Percentiles rank a stretch among this genome's conserved stretches.
phyloP scores from a whole-genome alignment of 2,888 invertebrate genomes.

The Strigamia maritima region DNA sequence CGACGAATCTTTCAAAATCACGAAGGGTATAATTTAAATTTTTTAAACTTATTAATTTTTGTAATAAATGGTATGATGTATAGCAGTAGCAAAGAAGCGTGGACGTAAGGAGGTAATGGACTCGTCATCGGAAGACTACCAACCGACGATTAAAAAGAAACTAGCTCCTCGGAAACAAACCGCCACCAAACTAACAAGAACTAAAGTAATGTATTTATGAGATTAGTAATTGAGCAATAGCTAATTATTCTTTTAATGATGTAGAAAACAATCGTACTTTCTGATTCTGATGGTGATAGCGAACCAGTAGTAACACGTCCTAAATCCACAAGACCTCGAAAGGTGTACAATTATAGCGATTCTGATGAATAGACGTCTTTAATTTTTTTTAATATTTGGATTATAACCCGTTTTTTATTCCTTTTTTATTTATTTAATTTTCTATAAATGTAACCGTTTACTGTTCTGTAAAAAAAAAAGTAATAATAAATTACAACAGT shows the following conservation, averaged over 20 bases:
- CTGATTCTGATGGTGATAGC: not conserved
- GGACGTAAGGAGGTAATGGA: not conserved
- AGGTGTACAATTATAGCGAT: not conserved
- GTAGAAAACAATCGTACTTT: not conserved
- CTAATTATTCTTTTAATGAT: not conserved
- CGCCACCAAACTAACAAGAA: not conserved
- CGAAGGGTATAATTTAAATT: not conserved
- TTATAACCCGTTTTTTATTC: too few relatives aligned
- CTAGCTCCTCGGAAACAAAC: not conserved
- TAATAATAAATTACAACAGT: too few relatives aligned
- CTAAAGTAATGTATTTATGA: not conserved
- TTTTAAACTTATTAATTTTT: not conserved
- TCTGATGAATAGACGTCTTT: not conserved
- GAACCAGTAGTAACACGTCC: not conserved
- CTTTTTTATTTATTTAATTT: too few relatives aligned
- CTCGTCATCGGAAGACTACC: not conserved
- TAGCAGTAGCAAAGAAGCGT: not conserved
- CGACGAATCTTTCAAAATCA: not conserved
- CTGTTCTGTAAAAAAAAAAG: too few relatives aligned
- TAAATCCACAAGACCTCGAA: not conserved
- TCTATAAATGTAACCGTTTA: too few relatives aligned
- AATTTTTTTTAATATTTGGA: too few relatives aligned
- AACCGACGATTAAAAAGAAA: not conserved
- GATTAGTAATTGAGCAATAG: not conserved
- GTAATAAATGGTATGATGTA: not conserved